phyloP scores from a whole-genome alignment of 2,113 vertebrate genomes.

The Eleginops maclovinus region DNA sequence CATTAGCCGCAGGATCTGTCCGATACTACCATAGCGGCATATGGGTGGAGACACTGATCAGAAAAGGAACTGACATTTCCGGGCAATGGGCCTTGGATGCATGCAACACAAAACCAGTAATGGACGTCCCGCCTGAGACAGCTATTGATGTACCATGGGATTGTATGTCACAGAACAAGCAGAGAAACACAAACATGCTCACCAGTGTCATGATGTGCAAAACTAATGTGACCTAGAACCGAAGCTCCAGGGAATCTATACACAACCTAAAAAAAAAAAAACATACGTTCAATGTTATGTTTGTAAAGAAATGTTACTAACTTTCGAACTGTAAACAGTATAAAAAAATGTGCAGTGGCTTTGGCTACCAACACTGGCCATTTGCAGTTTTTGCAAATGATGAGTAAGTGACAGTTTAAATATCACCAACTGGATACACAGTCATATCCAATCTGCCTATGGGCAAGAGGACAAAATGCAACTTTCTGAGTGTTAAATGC shows the following conservation, averaged over 20 bases:
- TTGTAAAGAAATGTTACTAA: too few species aligned
- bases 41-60: constrained; percentile 68
- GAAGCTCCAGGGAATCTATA: background rate
- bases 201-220: constrained; percentile 19
- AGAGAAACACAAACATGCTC: constrained; percentile 48
- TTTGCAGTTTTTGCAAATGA: constrained; percentile 11
- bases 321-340: background rate
- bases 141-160: constrained; percentile 71
- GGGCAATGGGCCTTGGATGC: constrained; percentile 62
- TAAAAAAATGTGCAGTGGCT: background rate
- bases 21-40: constrained; percentile 44
- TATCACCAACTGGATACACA: constrained; percentile 52
- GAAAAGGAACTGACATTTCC: constrained; percentile 57
- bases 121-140: constrained; percentile 63
- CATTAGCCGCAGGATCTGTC: constrained; percentile 76
- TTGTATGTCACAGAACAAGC: constrained; percentile 58
- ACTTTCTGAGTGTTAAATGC: constrained; percentile 12
- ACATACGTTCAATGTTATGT: background rate
- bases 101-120: constrained; percentile 77
- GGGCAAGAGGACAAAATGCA: background rate
- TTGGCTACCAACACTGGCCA: background rate
- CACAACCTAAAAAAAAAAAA: background rate
- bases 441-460: constrained; percentile 43
- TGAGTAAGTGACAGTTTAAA: constrained; percentile 45
- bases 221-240: background rate